Evolutionary conservation across 2,888 invertebrate species (phyloP).

Genomic region (Apamea sordens): DNA sequence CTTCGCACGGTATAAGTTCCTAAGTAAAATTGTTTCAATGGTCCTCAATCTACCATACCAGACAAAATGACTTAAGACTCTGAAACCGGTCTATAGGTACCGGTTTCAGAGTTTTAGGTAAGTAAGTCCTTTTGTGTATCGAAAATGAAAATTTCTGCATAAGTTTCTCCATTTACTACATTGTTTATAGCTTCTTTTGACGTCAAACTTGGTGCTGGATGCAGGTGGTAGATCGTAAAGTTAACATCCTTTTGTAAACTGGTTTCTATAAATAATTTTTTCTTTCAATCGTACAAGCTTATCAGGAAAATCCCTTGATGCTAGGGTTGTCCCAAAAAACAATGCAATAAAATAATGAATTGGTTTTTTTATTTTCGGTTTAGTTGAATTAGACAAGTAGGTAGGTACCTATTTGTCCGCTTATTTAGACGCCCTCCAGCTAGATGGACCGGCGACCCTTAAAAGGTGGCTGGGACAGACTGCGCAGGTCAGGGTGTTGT

Average conservation of each 20-base stretch:
- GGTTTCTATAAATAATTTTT: constrained; percentile 11
- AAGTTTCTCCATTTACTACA: not conserved
- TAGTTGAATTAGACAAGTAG: not conserved
- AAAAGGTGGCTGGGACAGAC: too few species aligned
- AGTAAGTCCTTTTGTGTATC: too few species aligned
- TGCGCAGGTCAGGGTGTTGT: not conserved
- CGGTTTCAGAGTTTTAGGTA: too few species aligned
- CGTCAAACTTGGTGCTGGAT: not conserved
- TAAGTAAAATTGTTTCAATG: not conserved
- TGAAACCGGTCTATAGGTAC: not conserved
- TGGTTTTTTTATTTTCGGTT: not conserved
- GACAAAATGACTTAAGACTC: not conserved
- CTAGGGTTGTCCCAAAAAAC: constrained; percentile 6
- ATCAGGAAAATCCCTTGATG: constrained; percentile 5
- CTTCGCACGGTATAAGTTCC: not conserved
- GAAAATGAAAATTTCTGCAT: not conserved
- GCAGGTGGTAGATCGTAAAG: not conserved
- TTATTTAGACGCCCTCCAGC: too few species aligned
- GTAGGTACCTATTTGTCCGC: not conserved
- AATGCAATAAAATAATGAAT: not conserved
- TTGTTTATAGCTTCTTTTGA: not conserved
- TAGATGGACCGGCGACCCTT: not conserved
- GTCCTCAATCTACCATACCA: not conserved
- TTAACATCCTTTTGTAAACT: not conserved
- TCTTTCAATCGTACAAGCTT: not conserved